Conservation (phyloP, 1,140 invertebrate genomes). For the Notospermus geniculatus region DNA sequence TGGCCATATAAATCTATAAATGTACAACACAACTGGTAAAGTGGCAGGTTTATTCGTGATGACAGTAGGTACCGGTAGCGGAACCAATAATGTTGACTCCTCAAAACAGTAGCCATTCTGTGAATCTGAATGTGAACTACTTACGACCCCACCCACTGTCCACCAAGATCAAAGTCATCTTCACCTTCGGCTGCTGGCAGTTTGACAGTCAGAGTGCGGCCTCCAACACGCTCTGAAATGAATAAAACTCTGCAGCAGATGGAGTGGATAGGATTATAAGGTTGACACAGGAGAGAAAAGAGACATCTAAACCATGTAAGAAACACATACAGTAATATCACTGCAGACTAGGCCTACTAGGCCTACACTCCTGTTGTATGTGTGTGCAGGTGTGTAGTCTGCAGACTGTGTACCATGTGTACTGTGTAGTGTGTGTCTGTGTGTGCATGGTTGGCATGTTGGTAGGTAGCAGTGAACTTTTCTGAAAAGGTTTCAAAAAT, state of each 20-base stretch:
- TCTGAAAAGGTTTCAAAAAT: neutral
- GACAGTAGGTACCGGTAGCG: too few species aligned
- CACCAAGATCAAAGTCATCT: constrained; percentile 49
- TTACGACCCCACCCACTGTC: constrained; percentile 51
- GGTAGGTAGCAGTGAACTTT: neutral
- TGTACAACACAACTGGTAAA: too few species aligned
- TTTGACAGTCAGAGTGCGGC: constrained; percentile 41
- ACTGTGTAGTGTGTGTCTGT: neutral
- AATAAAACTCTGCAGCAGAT: constrained; percentile 5
- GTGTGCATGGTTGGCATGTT: neutral
- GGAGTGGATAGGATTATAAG: too few species aligned
- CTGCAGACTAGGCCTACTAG: too few species aligned
- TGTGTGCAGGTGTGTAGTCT: neutral
- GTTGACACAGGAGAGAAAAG: too few species aligned
- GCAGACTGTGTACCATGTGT: neutral
- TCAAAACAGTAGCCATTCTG: too few species aligned
- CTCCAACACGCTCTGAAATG: constrained; percentile 47
- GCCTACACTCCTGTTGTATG: neutral
- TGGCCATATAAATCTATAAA: too few species aligned
- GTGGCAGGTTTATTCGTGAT: too few species aligned
- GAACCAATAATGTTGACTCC: too few species aligned
- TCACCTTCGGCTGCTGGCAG: constrained; percentile 33
- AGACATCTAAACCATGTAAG: too few species aligned
- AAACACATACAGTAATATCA: too few species aligned
- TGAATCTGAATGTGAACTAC: too few species aligned